Evolutionary conservation across 2,797 vertebrate genomes (phyloP).

Genomic region (Stomatorhinus walkeri): DNA sequence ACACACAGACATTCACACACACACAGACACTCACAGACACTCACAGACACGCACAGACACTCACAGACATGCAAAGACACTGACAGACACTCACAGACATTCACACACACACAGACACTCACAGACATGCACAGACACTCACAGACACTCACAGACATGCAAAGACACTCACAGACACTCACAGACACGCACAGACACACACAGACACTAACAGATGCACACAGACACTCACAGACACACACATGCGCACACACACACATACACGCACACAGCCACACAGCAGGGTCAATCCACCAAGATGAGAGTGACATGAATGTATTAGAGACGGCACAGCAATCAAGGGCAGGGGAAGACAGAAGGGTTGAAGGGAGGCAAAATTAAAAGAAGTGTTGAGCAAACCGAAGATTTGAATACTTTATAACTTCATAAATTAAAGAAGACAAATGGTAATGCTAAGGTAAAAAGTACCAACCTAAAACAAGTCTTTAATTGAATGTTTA

Average conservation of each 20-base stretch:
- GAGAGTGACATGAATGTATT: neutral
- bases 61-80: no score
- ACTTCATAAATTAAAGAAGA: neutral
- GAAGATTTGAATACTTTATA: neutral
- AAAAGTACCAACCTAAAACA: constrained; percentile 6
- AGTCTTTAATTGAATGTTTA: neutral
- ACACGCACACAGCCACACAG: neutral
- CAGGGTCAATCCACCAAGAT: neutral
- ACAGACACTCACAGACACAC: neutral
- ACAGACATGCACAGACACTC: neutral
- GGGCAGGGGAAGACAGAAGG: neutral
- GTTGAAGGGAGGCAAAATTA: neutral
- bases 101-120: neutral
- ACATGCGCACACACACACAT: neutral
- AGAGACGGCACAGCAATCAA: neutral
- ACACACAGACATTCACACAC: neutral
- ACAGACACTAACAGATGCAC: neutral
- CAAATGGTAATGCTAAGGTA: neutral
- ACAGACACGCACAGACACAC: neutral
- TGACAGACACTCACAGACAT: neutral
- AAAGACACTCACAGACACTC: neutral
- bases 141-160: neutral
- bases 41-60: no score
- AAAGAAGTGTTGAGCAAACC: neutral
- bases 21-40: neutral